Evolutionary conservation across 2,888 invertebrate genomes (phyloP).

Genomic region (Caenorhabditis panamensis): DNA sequence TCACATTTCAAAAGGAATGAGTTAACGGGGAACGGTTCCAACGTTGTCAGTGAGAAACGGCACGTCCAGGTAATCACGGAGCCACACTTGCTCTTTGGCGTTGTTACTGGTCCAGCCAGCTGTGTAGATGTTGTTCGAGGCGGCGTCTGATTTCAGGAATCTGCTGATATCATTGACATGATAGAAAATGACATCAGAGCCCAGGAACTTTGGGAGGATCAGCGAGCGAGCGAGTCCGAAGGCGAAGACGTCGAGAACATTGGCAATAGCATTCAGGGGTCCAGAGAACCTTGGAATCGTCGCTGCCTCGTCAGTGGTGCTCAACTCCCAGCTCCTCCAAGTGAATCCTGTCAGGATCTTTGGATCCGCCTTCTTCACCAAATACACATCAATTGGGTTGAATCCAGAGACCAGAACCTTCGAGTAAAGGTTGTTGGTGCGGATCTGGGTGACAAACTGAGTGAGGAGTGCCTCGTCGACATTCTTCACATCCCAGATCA

Average conservation of each 20-base stretch:
- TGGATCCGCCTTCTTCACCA: constrained; percentile 52
- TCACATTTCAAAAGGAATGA: background rate
- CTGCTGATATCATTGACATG: constrained; percentile 61
- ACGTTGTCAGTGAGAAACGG: constrained; percentile 61
- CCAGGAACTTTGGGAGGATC: constrained; percentile 54
- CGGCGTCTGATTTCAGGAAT: constrained; percentile 36
- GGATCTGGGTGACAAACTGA: constrained; percentile 49
- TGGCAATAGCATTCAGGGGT: constrained; percentile 38
- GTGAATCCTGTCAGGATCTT: constrained; percentile 61
- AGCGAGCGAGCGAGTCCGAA: constrained; percentile 40
- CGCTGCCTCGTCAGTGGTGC: constrained; percentile 52
- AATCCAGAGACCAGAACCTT: constrained; percentile 56
- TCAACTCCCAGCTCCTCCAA: constrained; percentile 56
- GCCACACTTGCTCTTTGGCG: constrained; percentile 40
- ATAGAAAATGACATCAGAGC: constrained; percentile 58
- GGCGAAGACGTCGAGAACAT: constrained; percentile 30
- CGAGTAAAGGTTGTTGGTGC: constrained; percentile 47
- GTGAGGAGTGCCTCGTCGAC: constrained; percentile 48
- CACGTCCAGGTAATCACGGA: constrained; percentile 44
- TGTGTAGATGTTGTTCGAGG: constrained; percentile 53
- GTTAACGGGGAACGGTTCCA: constrained; percentile 30
- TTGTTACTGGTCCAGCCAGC: constrained; percentile 59
- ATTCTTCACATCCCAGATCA: constrained; percentile 63
- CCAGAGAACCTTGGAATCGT: constrained; percentile 36
- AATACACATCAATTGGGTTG: constrained; percentile 53